Percentiles rank a stretch among this genome's conserved stretches.
phyloP scores from a whole-genome alignment of 2,888 invertebrate species.

The Bombylius discolor region DNA sequence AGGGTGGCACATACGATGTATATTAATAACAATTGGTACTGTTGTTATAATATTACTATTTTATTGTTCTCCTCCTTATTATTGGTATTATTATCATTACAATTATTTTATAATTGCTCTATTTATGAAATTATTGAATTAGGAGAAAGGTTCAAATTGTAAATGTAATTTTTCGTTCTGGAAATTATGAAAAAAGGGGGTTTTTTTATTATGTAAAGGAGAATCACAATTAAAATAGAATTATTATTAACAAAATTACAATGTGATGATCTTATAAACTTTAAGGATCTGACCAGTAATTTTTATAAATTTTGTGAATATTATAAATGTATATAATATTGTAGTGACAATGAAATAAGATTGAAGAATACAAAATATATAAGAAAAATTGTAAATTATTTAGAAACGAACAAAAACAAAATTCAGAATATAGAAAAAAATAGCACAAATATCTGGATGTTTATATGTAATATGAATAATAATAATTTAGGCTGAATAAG shows the following conservation, averaged over 20 bases:
- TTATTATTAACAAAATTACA: not conserved
- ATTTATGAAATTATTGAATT: not conserved
- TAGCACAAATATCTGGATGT: not conserved
- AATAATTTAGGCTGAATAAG: not conserved
- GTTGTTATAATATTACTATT: not conserved
- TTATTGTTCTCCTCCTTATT: not conserved
- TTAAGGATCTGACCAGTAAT: not conserved
- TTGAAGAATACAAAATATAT: too few species aligned
- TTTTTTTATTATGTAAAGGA: not conserved
- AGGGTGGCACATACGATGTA: constrained; percentile 26
- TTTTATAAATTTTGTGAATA: not conserved
- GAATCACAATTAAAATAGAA: too few species aligned
- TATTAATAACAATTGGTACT: not conserved
- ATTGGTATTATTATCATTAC: not conserved
- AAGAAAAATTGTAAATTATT: too few species aligned
- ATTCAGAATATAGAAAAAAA: too few species aligned
- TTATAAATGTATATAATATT: too few species aligned
- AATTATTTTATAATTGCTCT: not conserved
- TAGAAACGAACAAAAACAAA: too few species aligned
- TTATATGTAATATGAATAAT: not conserved
- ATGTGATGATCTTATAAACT: not conserved
- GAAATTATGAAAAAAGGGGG: not conserved
- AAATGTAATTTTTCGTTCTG: too few species aligned
- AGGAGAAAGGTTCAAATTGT: too few species aligned
- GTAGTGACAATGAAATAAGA: too few species aligned